Base-by-base conservation (phyloP, 92 coral and sea anemone genomes). In the Siderastrea siderea region DNA sequence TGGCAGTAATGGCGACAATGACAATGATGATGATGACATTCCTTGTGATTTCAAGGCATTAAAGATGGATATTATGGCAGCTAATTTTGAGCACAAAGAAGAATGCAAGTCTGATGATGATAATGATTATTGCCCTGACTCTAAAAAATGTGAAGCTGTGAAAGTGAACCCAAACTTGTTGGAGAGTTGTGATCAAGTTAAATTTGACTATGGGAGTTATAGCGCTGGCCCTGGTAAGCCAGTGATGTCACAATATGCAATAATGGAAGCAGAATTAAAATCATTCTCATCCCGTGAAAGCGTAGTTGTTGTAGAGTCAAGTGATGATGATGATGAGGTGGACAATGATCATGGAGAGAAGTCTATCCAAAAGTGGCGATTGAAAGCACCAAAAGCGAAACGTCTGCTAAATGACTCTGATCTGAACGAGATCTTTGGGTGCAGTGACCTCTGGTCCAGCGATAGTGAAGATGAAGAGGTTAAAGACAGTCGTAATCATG, bases 381-480 rank as follows among this genome's bases (percentile, higher is more conserved):
- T 63, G 16, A 73, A 61, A 38, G 7, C 16, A 12, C 61, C 51
- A 13, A 73, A 13, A 3, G 11, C 52, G 49, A 60, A 72, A n/a
- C 3, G 26, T 17, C 78, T 9, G 5, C 75, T 47, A 3, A 84
- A 8, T 19, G 62, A 61, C 13, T 2, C 71, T 14, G 80, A 72
- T 53, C 71, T 73, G 0, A 47, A 17, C 2, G 80, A 84, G 62
- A 74, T 84, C 63, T 84, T 84, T 62, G 87, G 80, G 53, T 73
- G 80, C 19, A 79, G 85, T 64, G 62, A 84, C 74, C 73, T 84
- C 74, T 84, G 87, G 80, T 84, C 80, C 48, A 79, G 85, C 44
- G 86, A 80, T 77, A 64, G 66, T n/a, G 87, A 87, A 16, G 81
- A 63, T 43, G 68, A 80, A 5, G 63, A 74, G 59, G 78, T 3